These are phyloP conservation scores for Percopsis transmontana DNA, from an alignment of 2,113 vertebrate genomes.

Conservation along the genomic window DNA sequence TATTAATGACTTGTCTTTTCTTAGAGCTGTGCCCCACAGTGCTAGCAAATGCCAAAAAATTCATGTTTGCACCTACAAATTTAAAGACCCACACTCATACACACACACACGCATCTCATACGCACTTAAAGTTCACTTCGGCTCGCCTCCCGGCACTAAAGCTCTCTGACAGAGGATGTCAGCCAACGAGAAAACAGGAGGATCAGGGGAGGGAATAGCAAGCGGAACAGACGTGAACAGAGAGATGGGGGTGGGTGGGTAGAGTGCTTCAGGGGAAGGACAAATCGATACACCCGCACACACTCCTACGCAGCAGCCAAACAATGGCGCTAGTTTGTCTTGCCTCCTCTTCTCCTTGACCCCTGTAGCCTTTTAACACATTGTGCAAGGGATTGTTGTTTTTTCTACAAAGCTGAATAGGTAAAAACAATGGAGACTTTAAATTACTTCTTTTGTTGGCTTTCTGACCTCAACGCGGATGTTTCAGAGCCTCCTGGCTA, in stretches of 20 bases:
- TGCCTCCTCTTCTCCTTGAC: slow-evolving; percentile 42
- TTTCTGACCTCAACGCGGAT: neutral
- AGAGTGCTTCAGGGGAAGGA: slow-evolving; percentile 54
- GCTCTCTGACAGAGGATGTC: slow-evolving; percentile 41
- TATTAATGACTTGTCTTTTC: too few relatives aligned
- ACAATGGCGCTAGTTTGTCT: slow-evolving; percentile 48
- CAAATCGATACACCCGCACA: slow-evolving; percentile 54
- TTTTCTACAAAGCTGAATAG: slow-evolving; percentile 1
- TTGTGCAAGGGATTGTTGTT: slow-evolving; percentile 25
- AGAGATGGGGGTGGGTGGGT: slow-evolving; percentile 14
- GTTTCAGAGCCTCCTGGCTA: neutral
- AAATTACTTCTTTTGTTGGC: neutral
- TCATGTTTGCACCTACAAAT: too few relatives aligned
- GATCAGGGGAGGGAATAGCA: slow-evolving; percentile 35
- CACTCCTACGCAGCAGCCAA: slow-evolving; percentile 63
- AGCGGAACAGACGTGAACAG: slow-evolving; percentile 31
- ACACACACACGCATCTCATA: slow-evolving; percentile 16
- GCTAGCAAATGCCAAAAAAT: too few relatives aligned
- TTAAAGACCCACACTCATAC: neutral
- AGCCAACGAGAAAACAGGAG: slow-evolving; percentile 43
- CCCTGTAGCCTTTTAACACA: slow-evolving; percentile 43
- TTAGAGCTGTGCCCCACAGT: too few relatives aligned
- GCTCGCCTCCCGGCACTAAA: slow-evolving; percentile 42
- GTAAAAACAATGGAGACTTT: slow-evolving; percentile 9
- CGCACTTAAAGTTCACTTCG: slow-evolving; percentile 29